Evolutionary conservation across 2,797 vertebrate genomes (phyloP).

Genomic region (Myiothlypis chrysogaster): DNA sequence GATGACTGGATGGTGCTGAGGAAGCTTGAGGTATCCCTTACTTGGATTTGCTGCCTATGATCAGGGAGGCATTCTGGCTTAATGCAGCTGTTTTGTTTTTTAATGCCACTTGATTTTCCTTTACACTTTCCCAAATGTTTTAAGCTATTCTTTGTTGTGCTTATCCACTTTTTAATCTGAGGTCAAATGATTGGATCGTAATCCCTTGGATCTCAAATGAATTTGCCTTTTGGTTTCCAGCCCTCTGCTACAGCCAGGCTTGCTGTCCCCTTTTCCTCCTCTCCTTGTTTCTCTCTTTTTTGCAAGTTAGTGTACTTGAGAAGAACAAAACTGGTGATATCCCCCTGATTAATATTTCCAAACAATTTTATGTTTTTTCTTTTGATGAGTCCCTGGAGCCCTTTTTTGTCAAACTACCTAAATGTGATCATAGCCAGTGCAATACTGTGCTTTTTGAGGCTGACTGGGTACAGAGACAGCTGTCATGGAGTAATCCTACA

Average conservation of each 20-base stretch:
- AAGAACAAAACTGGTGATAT: background rate
- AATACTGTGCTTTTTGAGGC: background rate
- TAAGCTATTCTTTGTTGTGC: slow-evolving; percentile 41
- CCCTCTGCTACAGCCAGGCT: background rate
- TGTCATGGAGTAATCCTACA: background rate
- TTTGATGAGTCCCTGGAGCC: background rate
- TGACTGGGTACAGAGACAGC: background rate
- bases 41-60: background rate
- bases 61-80: background rate
- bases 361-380: background rate
- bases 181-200: slow-evolving; percentile 36
- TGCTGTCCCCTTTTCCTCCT: background rate
- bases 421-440: background rate
- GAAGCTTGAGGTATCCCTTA: background rate
- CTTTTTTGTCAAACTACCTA: background rate
- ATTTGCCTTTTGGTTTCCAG: slow-evolving; percentile 15
- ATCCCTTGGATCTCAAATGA: slow-evolving; percentile 15
- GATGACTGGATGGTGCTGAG: background rate
- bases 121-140: slow-evolving; percentile 55
- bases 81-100: slow-evolving; percentile 38
- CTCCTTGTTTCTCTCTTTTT: background rate
- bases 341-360: background rate
- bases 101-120: slow-evolving; percentile 32
- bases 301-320: background rate
- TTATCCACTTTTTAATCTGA: slow-evolving; percentile 22